Evolutionary conservation across 1,140 invertebrate genomes (phyloP).

Genomic region (Stegodyphus dumicola): DNA sequence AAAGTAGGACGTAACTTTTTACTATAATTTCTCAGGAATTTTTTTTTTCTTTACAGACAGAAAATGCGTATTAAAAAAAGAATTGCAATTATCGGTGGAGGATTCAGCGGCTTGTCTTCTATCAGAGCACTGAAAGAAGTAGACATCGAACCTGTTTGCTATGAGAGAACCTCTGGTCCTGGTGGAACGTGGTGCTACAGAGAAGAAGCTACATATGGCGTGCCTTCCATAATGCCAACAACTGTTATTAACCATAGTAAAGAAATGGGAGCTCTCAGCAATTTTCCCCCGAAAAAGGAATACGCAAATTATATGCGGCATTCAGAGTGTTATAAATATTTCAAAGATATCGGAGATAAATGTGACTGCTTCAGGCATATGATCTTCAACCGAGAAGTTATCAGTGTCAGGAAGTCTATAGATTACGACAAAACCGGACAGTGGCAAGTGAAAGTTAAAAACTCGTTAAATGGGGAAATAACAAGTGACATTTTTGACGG

Average conservation of each 20-base stretch:
- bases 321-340: slow-evolving; percentile 65
- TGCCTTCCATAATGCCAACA: slow-evolving; percentile 63
- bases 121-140: slow-evolving; percentile 43
- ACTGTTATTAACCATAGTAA: slow-evolving; percentile 69
- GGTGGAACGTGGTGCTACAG: slow-evolving; percentile 72
- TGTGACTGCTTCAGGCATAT: slow-evolving; percentile 42
- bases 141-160: slow-evolving; percentile 68
- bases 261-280: slow-evolving; percentile 70
- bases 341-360: slow-evolving; percentile 66
- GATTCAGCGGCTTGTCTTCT: slow-evolving; percentile 33
- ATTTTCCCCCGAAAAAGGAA: slow-evolving; percentile 67
- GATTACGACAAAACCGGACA: slow-evolving; percentile 67
- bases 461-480: slow-evolving; percentile 25
- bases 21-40: too few species aligned
- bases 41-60: background rate
- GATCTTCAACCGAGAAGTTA: slow-evolving; percentile 66
- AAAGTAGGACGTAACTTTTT: too few species aligned
- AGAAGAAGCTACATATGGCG: slow-evolving; percentile 64
- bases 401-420: slow-evolving; percentile 62
- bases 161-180: slow-evolving; percentile 68
- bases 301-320: slow-evolving; percentile 68
- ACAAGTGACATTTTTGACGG: slow-evolving; percentile 68
- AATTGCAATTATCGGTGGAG: slow-evolving; percentile 46
- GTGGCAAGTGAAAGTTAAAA: slow-evolving; percentile 66
- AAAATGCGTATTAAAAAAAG: slow-evolving; percentile 1